Base-by-base conservation (phyloP, 64 coral and sea anemone species). In the Catalaphyllia jardinei region DNA sequence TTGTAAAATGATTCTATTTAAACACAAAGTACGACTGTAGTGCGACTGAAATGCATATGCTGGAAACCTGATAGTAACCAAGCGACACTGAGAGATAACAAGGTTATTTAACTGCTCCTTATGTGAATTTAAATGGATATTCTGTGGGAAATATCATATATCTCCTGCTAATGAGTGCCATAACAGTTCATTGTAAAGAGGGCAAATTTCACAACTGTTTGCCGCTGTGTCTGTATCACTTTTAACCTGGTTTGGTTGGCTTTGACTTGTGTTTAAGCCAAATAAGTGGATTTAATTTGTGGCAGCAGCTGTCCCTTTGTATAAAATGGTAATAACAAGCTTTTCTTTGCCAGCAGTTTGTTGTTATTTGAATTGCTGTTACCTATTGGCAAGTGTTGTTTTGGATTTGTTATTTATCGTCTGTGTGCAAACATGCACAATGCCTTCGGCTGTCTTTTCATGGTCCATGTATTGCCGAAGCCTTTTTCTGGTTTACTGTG, bases 11-110 rank as follows among this genome's bases (percentile, higher is more conserved):
- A 85, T 85, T 20, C 31, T 42, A 18, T 31, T 67, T 22, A 13
- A 67, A 71, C 24, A 69, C 81, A 72, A 51, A 85, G 62, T 85
- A n/a, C 28, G 22, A 55, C 57, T 81, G 29, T 62, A 11, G 62
- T 51, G 62, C 71, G 33, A 13, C 15, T 85, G 62, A 71, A 83
- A 71, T 69, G 81, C 35, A 85, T 85, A 49, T 39, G 31, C 19
- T 65, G 17, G 81, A 85, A 85, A 85, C 63, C 12, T 85, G 63
- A 85, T 69, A 85, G 81, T 28, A 71, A 12, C 35, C 74, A 77
- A 42, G 39, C 64, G 62, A 79, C 20, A 69, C 22, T 7, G 24
- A 71, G 49, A 85, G 62, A 71, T 85, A 71, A 85, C 62, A 85
- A 85, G 81, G 60, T 64, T 71, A 85, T 85, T 85, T 85, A 51